Evolutionary conservation across 2,888 invertebrate species (phyloP), one percentile per base, ranked within the genome.

Genomic region (Andrena flavipes): DNA sequence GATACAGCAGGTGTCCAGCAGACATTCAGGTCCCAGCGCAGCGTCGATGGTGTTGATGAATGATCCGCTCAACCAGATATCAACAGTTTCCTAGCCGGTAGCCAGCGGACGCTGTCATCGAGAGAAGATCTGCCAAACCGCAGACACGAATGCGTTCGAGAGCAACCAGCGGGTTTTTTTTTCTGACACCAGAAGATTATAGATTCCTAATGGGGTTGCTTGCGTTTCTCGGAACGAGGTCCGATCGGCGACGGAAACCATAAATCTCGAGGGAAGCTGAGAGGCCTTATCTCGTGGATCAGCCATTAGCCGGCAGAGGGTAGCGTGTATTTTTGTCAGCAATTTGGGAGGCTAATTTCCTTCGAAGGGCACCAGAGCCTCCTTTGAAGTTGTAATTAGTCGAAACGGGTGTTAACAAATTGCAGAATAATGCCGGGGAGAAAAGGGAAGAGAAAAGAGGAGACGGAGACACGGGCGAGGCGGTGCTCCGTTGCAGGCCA

Each of bases 351-450:
- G 48, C 23, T 49, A 48, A 71, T 71, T 62, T 23, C 33, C 33
- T 16, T 30, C 71, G 71, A 33, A 20, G 62, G 48, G n/a, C 7
- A 62, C 59, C 30, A 60, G 49, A 33, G 33, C 29, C 62, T 30
- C 10, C 59, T 59, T 20, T 13, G 20, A 59, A 42, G 23, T 48
- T 29, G 59, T 70, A 70, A 70, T 70, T 70, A 70, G 48, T 48
- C 48, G 30, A 42, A 29, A 70, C 59, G n/a, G 48, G 70, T 70
- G 71, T 62, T 71, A 62, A 71, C 71, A 62, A 71, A 71, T 71
- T 62, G 62, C 49, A 23, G 48, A 62, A 62, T 71, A 71, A 71
- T 49, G 71, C 23, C 30, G 48, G 33, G 8, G 26, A 42, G 10
- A 42, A 26, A 8, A 2, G 33, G n/a, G n/a, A 6, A 33, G 42